These are phyloP conservation scores for Pollenia labialis DNA, from an alignment of 2,888 invertebrate species.

Conservation along the genomic window DNA sequence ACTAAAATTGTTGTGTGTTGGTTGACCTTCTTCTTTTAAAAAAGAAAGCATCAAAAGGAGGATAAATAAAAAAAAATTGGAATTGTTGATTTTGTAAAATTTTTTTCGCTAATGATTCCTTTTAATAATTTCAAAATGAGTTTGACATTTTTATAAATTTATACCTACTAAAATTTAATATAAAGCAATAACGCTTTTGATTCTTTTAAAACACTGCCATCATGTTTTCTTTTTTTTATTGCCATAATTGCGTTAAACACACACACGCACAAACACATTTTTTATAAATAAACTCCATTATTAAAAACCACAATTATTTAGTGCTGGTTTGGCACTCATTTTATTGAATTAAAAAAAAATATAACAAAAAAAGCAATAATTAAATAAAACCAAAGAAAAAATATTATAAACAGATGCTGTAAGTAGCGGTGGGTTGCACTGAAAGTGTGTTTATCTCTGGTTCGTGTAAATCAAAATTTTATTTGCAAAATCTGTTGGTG, in stretches of 20 bases:
- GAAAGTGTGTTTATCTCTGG: not conserved
- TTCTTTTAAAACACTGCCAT: not conserved
- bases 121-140: not conserved
- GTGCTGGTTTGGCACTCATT: constrained; percentile 48
- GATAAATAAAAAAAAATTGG: not conserved
- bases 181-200: not conserved
- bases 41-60: not conserved
- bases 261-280: not conserved
- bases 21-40: constrained; percentile 36
- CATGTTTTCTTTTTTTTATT: constrained; percentile 3
- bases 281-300: constrained; percentile 39
- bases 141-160: not conserved
- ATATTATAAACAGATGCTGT: constrained; percentile 7
- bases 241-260: constrained; percentile 44
- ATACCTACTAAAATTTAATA: not conserved
- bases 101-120: too few relatives aligned
- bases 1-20: constrained; percentile 24
- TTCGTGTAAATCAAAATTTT: constrained; percentile 19
- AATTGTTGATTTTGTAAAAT: not conserved
- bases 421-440: not conserved
- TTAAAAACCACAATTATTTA: constrained; percentile 65
- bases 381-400: constrained; percentile 36
- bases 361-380: constrained; percentile 1
- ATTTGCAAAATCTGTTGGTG: constrained; percentile 48
- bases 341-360: constrained; percentile 39